A percentile compares a stretch with the other conserved stretches of the same genome.
Conservation (phyloP, 2,888 invertebrate genomes). For the Mythimna ferrago region DNA sequence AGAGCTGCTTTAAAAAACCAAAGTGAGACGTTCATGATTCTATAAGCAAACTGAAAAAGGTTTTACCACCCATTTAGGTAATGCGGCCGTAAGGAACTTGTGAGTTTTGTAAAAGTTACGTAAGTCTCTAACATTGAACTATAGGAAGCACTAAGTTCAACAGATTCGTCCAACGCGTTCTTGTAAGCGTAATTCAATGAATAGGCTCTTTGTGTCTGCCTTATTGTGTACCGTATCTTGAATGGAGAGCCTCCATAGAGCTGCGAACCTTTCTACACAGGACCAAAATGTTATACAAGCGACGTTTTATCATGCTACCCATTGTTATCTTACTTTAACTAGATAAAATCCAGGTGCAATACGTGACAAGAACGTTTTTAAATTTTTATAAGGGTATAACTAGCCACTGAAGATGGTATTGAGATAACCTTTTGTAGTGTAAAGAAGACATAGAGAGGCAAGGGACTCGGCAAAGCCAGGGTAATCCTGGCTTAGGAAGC, state of each 20-base stretch:
- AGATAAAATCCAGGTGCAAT: constrained; percentile 33
- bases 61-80: constrained; percentile 24
- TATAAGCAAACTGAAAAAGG: constrained; percentile 22
- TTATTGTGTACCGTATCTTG: constrained; percentile 74
- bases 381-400: constrained; percentile 53
- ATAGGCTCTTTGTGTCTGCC: constrained; percentile 74
- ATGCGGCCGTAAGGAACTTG: constrained; percentile 23
- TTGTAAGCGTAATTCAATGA: constrained; percentile 74
- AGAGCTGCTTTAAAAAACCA: constrained; percentile 26
- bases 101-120: constrained; percentile 64
- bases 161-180: constrained; percentile 57
- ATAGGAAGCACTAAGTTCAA: constrained; percentile 47
- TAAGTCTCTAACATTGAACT: constrained; percentile 46
- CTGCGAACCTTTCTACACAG: constrained; percentile 68
- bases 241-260: constrained; percentile 67
- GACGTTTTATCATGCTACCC: constrained; percentile 58
- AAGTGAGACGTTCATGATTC: constrained; percentile 22
- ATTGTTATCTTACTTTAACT: constrained; percentile 44
- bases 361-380: constrained; percentile 54
- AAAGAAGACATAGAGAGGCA: constrained; percentile 65
- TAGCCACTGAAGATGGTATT: constrained; percentile 42
- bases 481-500: constrained; percentile 80
- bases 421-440: constrained; percentile 64
- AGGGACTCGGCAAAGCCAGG: constrained; percentile 66
- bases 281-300: constrained; percentile 70